Base-by-base conservation (phyloP, 2,888 invertebrate species). In the Eupithecia subumbrata region DNA sequence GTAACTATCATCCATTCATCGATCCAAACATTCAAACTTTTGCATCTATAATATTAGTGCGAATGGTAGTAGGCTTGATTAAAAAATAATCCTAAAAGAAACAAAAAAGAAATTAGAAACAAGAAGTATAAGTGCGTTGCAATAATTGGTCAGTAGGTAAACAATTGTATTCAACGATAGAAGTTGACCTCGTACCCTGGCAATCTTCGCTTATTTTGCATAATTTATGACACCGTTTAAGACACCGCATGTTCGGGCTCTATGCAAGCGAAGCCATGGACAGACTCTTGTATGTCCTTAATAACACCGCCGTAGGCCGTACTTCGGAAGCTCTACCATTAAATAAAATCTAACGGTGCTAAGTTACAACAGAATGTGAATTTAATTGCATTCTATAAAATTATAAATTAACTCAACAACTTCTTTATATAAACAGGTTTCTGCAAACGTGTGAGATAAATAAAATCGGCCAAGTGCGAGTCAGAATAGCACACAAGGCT, bases 281-380 rank as follows among this genome's bases (percentile, higher is more conserved):
- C 52, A 52, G 22, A 22, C 11, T 56, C 52, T 56, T 22, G 22
- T 56, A 56, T 22, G 1, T 22, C 22, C 22, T 22, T 56, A 11
- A 22, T 40, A 67, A 18, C 11, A n/a, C 12, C 34, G 37, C 66
- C 66, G n/a, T 37, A 11, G 56, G 56, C 18, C 4, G 69, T 37
- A 18, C 2, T 14, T 40, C 37, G 8, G 52, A 68, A 68, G 43
- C 43, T 67, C 22, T 68, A 25, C 1, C 22, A 45, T 40, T 43
- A 43, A 16, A 45, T 11, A 25, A 63, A 37, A 68, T 68, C 68
- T 43, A 68, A 68, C 68, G 43, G 68, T 68, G 43, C 40, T 25
- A 67, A 40, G 22, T 68, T 12, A 68, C 25, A 25, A 22, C 22
- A 0, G 22, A 22, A 40, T 43, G 43, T 25, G 0, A 68, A 22